Evolutionary conservation across 92 coral and sea anemone species (phyloP), one percentile per base, ranked within the genome.

Genomic region (Porites rus): DNA sequence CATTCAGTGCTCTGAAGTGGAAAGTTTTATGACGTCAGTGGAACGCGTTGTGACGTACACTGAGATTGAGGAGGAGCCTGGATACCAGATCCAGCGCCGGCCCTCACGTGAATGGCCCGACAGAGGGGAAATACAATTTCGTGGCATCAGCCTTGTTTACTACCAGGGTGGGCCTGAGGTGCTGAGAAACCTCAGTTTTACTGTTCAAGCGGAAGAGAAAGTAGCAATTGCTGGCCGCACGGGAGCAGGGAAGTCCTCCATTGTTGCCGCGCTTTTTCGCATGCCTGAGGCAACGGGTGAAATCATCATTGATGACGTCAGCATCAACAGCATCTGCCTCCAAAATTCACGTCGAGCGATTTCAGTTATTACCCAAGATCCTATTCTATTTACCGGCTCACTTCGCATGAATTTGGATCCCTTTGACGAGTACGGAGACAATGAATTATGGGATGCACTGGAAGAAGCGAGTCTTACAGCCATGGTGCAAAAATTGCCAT

Each of bases 171-270:
- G 77, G n/a, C 77, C 77, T 0, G 51, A 50, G 17, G 51, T 73
- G 20, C 17, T 73, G 1, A 51, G 52, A 18, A 56, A 51, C 20
- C 11, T 73, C 16, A 51, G 60, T 8, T 73, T 73, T 17, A 73
- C 77, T n/a, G 20, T 73, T 73, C 16, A 73, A 3, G 10, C 61
- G 12, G 16, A 19, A 4, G 77, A 73, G 22, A 80, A 69, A 22
- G 53, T 80, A 52, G 85, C 76, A 53, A 58, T 80, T 69, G 85
- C 69, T 54, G 85, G 85, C 11, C 76, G 85, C 66, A 69, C 85
- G 16, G 85, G 85, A 21, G 85, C 85, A 24, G 85, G 85, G 16
- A 80, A 80, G 54, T 80, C 85, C 7, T 80, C 85, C 16, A 20
- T 80, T n/a, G 75, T 80, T 51, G 58, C 84, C 52, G 84, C 84